Conservation (phyloP, 35 echinoderm and acorn worm species). For the Holothuria glaberrima region DNA sequence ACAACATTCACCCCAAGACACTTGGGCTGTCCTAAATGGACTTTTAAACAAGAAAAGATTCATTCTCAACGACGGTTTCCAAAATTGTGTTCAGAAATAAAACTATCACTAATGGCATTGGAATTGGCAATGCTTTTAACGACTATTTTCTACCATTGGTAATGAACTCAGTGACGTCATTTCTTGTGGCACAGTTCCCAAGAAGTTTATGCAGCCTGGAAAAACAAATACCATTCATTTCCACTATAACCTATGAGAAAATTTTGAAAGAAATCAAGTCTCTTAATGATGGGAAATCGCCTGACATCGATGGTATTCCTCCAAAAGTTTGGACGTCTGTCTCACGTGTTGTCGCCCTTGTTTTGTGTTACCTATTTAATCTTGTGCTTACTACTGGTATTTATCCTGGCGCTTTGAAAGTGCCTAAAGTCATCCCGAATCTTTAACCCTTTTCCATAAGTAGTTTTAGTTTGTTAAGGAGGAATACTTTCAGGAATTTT, state of each 20-base stretch:
- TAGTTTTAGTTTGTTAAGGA: too few relatives aligned
- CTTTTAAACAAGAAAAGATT: conserved; percentile 19
- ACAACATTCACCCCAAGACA: too few relatives aligned
- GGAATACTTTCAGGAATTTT: too few relatives aligned
- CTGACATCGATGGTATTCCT: too few relatives aligned
- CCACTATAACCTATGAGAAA: neutral
- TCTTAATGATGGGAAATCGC: too few relatives aligned
- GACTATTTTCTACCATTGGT: neutral
- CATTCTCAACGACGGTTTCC: neutral
- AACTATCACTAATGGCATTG: too few relatives aligned
- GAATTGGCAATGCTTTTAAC: neutral
- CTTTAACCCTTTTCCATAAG: neutral
- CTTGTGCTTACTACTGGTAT: too few relatives aligned
- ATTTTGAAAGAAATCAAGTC: too few relatives aligned
- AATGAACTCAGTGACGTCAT: neutral
- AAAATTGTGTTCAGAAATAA: too few relatives aligned
- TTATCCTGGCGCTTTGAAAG: too few relatives aligned
- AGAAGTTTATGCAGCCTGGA: neutral
- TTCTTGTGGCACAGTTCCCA: too few relatives aligned
- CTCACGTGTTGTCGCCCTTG: neutral
- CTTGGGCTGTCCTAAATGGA: neutral
- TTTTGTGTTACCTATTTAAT: too few relatives aligned
- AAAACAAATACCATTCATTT: neutral
- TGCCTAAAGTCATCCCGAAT: conserved; percentile 26
- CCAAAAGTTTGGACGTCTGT: neutral